A percentile compares a stretch with the other conserved stretches of the same genome.
Evolutionary conservation across 2,113 vertebrate species (phyloP).

Genomic region (Pungitius pungitius): DNA sequence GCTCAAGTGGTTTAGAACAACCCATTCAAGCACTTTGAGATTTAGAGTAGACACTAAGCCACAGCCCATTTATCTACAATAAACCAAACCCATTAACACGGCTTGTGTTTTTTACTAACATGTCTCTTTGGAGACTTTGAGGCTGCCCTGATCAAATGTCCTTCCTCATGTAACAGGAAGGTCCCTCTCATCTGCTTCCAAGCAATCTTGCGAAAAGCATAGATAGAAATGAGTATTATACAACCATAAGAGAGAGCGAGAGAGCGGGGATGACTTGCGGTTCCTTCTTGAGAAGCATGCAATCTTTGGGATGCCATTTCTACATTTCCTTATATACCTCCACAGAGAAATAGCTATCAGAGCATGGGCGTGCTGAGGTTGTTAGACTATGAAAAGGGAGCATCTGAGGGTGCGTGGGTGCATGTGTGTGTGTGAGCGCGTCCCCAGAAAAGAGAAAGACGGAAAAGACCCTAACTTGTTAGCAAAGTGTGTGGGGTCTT

Average conservation of each 20-base stretch:
- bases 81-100: background rate
- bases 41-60: background rate
- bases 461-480: conserved; percentile 35
- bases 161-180: conserved; percentile 13
- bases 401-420: conserved; percentile 5
- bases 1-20: background rate
- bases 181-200: conserved; percentile 5
- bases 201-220: conserved; percentile 27
- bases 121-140: background rate
- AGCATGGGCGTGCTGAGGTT: conserved; percentile 17
- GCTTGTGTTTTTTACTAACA: background rate
- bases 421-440: conserved; percentile 3
- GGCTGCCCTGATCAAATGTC: background rate
- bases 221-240: conserved; percentile 38
- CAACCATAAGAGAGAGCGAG: conserved; percentile 5
- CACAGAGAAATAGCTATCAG: conserved; percentile 29
- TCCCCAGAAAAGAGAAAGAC: conserved; percentile 7
- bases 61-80: background rate
- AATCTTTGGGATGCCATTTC: conserved; percentile 37
- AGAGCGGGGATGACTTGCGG: conserved; percentile 20
- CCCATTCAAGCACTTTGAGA: background rate
- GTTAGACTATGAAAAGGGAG: conserved; percentile 31
- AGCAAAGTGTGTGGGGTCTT: conserved; percentile 3
- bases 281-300: conserved; percentile 36
- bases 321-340: conserved; percentile 16